Conservation (phyloP, 2,113 vertebrate species). For the Melanostigma gelatinosum region DNA sequence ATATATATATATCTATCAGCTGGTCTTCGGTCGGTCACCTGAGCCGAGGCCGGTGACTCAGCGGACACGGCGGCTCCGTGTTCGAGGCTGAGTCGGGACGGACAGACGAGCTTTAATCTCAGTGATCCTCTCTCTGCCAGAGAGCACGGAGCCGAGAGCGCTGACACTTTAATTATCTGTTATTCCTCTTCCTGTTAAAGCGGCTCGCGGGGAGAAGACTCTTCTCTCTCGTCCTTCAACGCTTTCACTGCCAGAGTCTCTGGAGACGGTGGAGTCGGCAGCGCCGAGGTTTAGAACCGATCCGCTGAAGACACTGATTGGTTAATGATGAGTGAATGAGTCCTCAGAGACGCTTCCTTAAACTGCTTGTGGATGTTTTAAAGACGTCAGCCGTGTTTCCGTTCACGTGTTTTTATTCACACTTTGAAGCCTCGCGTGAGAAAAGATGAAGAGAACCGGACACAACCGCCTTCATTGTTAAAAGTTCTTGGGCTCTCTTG, state of each 20-base stretch:
- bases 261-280: constrained; percentile 21
- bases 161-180: constrained; percentile 62
- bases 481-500: no score
- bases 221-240: constrained; percentile 31
- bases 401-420: no score
- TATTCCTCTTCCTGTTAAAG: constrained; percentile 40
- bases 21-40: background rate
- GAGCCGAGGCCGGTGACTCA: constrained; percentile 23
- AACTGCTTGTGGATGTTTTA: no score
- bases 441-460: background rate
- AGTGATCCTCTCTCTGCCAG: constrained; percentile 34
- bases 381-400: background rate
- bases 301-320: background rate
- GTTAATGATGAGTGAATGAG: background rate
- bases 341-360: no score
- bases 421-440: no score
- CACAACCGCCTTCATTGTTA: no score
- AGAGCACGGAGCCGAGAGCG: constrained; percentile 7
- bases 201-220: constrained; percentile 36
- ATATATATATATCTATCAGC: background rate
- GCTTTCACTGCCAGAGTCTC: constrained; percentile 17
- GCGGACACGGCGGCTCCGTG: background rate
- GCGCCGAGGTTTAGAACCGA: background rate
- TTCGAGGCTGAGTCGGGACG: constrained; percentile 38
- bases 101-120: constrained; percentile 49